Base-by-base conservation (phyloP, 2,888 invertebrate species). In the Caradrina clavipalpis region DNA sequence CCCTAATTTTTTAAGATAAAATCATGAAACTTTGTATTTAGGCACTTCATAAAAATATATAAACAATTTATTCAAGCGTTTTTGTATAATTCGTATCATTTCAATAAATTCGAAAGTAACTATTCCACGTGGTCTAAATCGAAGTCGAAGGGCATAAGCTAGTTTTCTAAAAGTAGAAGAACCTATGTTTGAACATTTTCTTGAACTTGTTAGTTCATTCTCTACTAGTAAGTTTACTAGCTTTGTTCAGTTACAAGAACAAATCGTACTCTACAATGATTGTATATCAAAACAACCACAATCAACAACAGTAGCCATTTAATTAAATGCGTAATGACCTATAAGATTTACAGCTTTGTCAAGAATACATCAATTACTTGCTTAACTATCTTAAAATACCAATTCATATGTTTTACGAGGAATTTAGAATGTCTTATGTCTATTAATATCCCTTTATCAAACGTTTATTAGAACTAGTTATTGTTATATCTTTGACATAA, bases 311-410 rank as follows among this genome's bases (percentile, higher is more conserved):
- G 26, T 67, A 21, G 49, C 19, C 1, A 15, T 60, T 59, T 64
- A 73, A 79, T 74, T 60, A 26, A 50, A 60, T 49, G 10, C 26
- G 35, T 74, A 79, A 78, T 79, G 56, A 74, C 60, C 11, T 45
- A 13, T 50, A 57, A 3, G 15, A 57, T 76, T 53, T 53, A 79
- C 42, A 67, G 35, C 53, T 54, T 17, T 22, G 80, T 75, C 68
- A 74, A 56, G 6, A 73, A 78, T 66, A 74, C 51, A 65, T 78
- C 67, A 60, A 73, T 78, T 51, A 55, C 22, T 70, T 31, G 56
- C 50, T 73, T 56, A 45, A 78, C 68, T 53, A 39, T 21, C 35
- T 60, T n/a, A 35, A 70, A 70, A 54, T 7, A 21, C 10, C 54
- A 63, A 59, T 63, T 78, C 60, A 50, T 67, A 54, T 45, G 45